These are phyloP conservation scores for Magallana gigas DNA, from an alignment of 1,140 invertebrate genomes.

Conservation along the genomic window DNA sequence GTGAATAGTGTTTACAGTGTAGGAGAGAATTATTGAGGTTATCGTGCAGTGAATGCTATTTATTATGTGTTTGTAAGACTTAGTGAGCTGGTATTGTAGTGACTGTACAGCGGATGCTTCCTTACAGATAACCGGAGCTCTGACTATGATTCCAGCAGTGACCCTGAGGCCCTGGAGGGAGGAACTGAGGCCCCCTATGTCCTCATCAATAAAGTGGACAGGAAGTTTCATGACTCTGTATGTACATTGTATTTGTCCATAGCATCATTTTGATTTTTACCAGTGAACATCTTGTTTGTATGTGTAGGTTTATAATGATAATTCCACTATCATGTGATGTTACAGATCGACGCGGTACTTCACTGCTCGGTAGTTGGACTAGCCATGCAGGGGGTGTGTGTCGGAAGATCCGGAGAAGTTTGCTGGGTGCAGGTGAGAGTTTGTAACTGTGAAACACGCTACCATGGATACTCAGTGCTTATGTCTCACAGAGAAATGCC, in stretches of 20 bases:
- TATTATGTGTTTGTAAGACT: too few relatives aligned
- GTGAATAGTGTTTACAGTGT: too few relatives aligned
- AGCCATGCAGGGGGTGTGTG: constrained; percentile 64
- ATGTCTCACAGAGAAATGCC: too few relatives aligned
- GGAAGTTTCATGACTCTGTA: constrained; percentile 49
- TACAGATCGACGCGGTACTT: constrained; percentile 58
- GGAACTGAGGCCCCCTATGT: constrained; percentile 46
- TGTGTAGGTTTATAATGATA: too few relatives aligned
- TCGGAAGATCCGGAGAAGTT: constrained; percentile 65
- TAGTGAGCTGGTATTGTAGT: too few relatives aligned
- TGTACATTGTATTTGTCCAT: not conserved
- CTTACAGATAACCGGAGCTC: constrained; percentile 45
- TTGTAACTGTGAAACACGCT: too few relatives aligned
- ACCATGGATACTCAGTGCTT: too few relatives aligned
- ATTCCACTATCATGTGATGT: not conserved
- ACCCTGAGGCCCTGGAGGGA: constrained; percentile 37
- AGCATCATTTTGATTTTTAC: too few relatives aligned
- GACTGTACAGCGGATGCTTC: too few relatives aligned
- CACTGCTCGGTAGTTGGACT: constrained; percentile 59
- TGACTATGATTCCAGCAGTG: constrained; percentile 57
- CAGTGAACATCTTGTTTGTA: too few relatives aligned
- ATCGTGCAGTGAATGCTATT: too few relatives aligned
- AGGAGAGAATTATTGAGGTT: too few relatives aligned
- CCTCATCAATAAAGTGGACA: constrained; percentile 45
- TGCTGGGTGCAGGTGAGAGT: constrained; percentile 66